Base-by-base conservation (phyloP, 1,140 invertebrate species). In the Cryptotermes secundus region DNA sequence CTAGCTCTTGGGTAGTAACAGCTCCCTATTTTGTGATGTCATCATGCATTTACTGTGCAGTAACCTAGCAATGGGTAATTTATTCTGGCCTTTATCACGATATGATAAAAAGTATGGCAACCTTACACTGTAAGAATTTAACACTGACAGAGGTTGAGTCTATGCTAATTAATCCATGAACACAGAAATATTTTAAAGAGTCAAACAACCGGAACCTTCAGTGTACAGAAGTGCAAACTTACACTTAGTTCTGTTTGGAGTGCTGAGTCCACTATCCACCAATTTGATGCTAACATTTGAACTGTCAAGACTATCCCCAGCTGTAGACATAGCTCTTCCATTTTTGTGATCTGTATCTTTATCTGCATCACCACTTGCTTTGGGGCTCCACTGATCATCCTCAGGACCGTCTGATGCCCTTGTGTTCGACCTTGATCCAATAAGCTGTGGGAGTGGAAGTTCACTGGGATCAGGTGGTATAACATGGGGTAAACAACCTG, bases 391-490 rank as follows among this genome's bases (percentile, higher is more conserved):
- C 35, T 38, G 80, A 42, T 38, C 38, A 19, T 82, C 81, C 24
- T 45, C n/a, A 16, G 36, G 16, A 26, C 19, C 36, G 16, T 49
- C 45, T 49, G 19, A 49, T 49, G 45, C 45, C 19, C 45, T 49
- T 10, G n/a, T 38, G 9, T 9, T 16, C 53, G 81, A 12, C 14
- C n/a, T 31, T 26, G 38, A 34, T 31, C 38, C 38, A 19, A 31
- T 82, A 22, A 79, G 79, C 35, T 82, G 80, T 4, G 84, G 84
- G 4, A 81, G 38, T 4, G 84, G 84, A 38, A 84, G 79, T 34
- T 81, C 45, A 34, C 84, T 84, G 26, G 84, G 84, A n/a, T 84
- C 80, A 12, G 84, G 84, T 7, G 84, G 22, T 12, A 80, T 45
- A 26, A 84, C 53, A 34, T 82, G 80, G 2, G 83, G 80, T 45